Conservation (phyloP, 2,113 vertebrate genomes). For the Hiodon alosoides region DNA sequence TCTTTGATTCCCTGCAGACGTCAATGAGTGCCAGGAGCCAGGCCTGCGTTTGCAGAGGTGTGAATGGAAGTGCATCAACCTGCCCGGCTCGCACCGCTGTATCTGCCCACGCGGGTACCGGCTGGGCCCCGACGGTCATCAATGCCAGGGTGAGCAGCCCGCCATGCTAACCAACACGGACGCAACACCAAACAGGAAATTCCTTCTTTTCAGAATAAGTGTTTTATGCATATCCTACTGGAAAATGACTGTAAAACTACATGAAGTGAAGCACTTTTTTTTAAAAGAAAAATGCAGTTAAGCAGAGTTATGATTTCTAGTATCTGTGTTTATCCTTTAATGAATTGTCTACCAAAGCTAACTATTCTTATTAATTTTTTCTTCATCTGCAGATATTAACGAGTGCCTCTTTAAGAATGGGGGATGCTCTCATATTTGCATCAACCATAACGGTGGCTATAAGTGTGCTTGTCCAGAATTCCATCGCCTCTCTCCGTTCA, state of each 20-base stretch:
- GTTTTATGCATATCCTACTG: too few relatives aligned
- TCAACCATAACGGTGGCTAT: conserved; percentile 48
- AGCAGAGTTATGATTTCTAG: background rate
- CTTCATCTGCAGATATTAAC: conserved; percentile 46
- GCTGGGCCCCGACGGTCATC: conserved; percentile 31
- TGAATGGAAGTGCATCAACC: conserved; percentile 53
- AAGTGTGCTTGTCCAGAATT: conserved; percentile 50
- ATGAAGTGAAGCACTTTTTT: too few relatives aligned
- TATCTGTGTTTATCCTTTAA: background rate
- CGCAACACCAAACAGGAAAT: too few relatives aligned
- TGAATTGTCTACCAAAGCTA: too few relatives aligned
- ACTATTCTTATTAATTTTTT: too few relatives aligned
- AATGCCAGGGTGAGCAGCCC: conserved; percentile 32
- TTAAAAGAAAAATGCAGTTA: too few relatives aligned
- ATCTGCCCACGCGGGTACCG: conserved; percentile 10
- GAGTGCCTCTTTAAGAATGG: conserved; percentile 52
- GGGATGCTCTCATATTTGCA: conserved; percentile 55
- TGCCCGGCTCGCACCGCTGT: conserved; percentile 42
- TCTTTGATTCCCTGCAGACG: conserved; percentile 42
- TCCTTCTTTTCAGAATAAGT: too few relatives aligned
- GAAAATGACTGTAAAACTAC: too few relatives aligned
- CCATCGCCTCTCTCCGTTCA: conserved; percentile 43
- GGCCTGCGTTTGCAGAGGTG: conserved; percentile 25
- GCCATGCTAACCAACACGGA: background rate
- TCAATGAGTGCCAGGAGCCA: conserved; percentile 48